Conservation (phyloP, 2,888 invertebrate genomes). For the Chouioia cunea region DNA sequence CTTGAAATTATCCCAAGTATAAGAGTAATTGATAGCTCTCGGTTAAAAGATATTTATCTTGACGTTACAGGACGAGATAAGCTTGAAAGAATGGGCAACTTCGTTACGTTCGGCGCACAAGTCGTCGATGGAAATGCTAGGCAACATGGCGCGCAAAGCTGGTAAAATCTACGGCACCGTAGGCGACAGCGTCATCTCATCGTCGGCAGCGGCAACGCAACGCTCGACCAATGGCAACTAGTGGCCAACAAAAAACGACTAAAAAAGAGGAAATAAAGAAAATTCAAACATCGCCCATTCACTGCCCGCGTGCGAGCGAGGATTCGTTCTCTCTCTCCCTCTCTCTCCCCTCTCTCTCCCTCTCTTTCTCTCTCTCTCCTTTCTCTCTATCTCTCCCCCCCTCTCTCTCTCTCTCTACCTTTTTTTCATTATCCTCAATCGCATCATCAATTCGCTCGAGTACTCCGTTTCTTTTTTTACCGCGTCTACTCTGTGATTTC, state of each 20-base stretch:
- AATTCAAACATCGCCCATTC: not conserved
- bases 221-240: slow-evolving; percentile 74
- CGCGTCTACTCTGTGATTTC: slow-evolving; percentile 44
- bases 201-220: slow-evolving; percentile 62
- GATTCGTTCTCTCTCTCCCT: slow-evolving; percentile 19
- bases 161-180: slow-evolving; percentile 98
- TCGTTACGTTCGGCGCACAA: slow-evolving; percentile 96
- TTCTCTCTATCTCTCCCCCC: slow-evolving; percentile 62
- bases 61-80: slow-evolving; percentile 88
- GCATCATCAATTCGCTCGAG: no score
- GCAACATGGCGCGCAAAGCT: slow-evolving; percentile 98
- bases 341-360: slow-evolving; percentile 26
- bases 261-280: not conserved
- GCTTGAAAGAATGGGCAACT: slow-evolving; percentile 97
- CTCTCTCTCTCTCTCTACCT: slow-evolving; percentile 49
- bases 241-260: slow-evolving; percentile 49
- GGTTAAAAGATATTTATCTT: not conserved
- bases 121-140: slow-evolving; percentile 93
- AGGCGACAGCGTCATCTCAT: slow-evolving; percentile 66
- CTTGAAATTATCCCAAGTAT: no score
- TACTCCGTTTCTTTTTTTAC: no score
- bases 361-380: slow-evolving; percentile 3
- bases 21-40: not conserved
- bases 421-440: not conserved
- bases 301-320: no score